Evolutionary conservation across 30 jellyfish, hydroid and myxozoan genomes (phyloP).

Genomic region (Pseudorhiza aurosa): DNA sequence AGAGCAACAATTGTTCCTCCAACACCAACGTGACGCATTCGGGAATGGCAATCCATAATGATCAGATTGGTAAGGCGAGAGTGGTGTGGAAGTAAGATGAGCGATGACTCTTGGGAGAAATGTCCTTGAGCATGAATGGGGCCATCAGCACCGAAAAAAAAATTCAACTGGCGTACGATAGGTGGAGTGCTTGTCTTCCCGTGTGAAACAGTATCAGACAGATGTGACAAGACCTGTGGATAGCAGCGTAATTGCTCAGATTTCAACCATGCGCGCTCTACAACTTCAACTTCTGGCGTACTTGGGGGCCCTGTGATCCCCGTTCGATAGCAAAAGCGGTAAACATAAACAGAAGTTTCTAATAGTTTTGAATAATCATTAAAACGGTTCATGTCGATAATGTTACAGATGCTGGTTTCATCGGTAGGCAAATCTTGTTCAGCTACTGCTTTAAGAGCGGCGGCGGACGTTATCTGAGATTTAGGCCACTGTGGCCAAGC

Average conservation of each 20-base stretch:
- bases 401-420: background rate
- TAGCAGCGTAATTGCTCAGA: background rate
- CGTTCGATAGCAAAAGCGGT: slow-evolving; percentile 23
- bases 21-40: slow-evolving; percentile 17
- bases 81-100: slow-evolving; percentile 17
- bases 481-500: slow-evolving; percentile 53
- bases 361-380: slow-evolving; percentile 11
- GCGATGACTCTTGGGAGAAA: slow-evolving; percentile 14
- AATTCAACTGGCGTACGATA: slow-evolving; percentile 16
- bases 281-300: slow-evolving; percentile 5
- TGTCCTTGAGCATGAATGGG: slow-evolving; percentile 38
- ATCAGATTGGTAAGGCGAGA: slow-evolving; percentile 24
- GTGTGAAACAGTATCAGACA: background rate
- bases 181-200: slow-evolving; percentile 33
- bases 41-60: slow-evolving; percentile 10
- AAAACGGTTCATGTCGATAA: slow-evolving; percentile 7
- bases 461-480: slow-evolving; percentile 7
- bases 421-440: slow-evolving; percentile 9
- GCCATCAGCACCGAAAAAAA: slow-evolving; percentile 10
- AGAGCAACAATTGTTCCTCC: slow-evolving; percentile 48
- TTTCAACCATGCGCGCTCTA: slow-evolving; percentile 20
- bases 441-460: slow-evolving; percentile 20
- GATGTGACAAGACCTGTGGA: slow-evolving; percentile 5
- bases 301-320: slow-evolving; percentile 14
- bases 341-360: slow-evolving; percentile 19